Evolutionary conservation across 2,888 invertebrate genomes (phyloP), one percentile per base, ranked within the genome.

Genomic region (Amphipoea oculea): DNA sequence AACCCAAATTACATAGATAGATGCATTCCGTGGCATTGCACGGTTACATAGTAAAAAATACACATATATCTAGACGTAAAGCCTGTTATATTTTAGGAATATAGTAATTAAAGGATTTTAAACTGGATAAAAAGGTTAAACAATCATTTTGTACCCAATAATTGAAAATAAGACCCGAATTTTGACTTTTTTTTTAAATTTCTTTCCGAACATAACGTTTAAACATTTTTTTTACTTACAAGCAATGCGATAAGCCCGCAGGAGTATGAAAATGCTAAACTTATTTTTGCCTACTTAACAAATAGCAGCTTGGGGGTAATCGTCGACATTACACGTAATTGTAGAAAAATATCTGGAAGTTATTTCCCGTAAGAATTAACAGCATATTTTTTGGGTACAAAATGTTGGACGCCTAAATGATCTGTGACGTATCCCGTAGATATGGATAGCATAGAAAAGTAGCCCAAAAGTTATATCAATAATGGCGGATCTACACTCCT

Each of bases 1-100:
- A 87, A 89, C 85, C 89, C 88, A 81, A 75, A 77, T 66, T 78
- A 81, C 23, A 76, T 85, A 82, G 65, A 82, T 72, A 87, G 54
- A 76, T 77, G 69, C 51, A 48, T 73, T 63, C 70, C 67, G 79
- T 82, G 78, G 79, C 79, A 73, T 74, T 76, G 79, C 78, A 89
- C 82, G 84, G 69, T 77, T 69, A 85, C 60, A 69, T 65, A 69
- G 63, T 75, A 82, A 75, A 77, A 72, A 76, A 78, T 76, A 88
- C 71, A 88, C 66, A 40, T 40, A 86, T 71, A 83, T 81, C 69
- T 82, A 54, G 66, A 82, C 68, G 63, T 68, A 29, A 73, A 73
- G 71, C 76, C 62, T 65, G 74, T 81, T 73, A 80, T 40, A 74
- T 69, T 78, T 69, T 48, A 65, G 63, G 51, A 77, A 60, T 74